Conservation (phyloP, 2,888 invertebrate species). For the Lycia hirtaria region DNA sequence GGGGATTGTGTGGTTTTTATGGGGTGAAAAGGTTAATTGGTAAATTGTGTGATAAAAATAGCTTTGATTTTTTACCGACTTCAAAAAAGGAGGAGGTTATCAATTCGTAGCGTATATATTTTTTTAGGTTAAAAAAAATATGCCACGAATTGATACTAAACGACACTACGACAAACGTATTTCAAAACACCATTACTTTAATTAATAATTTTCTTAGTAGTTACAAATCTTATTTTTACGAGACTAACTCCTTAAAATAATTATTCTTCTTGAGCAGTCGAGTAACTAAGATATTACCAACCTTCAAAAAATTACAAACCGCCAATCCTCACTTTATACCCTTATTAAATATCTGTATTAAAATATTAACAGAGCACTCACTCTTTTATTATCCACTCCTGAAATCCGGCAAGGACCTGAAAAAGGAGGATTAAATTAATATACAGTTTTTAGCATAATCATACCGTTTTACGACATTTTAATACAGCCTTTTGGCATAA, state of each 20-base stretch:
- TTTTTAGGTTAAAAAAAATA: too few relatives aligned
- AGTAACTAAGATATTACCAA: neutral
- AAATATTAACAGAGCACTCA: conserved; percentile 42
- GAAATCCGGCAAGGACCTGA: conserved; percentile 44
- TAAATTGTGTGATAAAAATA: too few relatives aligned
- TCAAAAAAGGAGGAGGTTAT: too few relatives aligned
- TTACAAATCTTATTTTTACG: too few relatives aligned
- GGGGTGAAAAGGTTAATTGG: neutral
- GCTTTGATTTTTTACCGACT: too few relatives aligned
- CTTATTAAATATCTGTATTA: conserved; percentile 27
- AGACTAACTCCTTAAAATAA: too few relatives aligned
- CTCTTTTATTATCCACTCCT: conserved; percentile 41
- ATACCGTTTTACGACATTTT: conserved; percentile 19
- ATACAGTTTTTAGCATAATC: conserved; percentile 33
- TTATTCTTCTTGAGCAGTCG: too few relatives aligned
- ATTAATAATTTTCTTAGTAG: too few relatives aligned
- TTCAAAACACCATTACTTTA: too few relatives aligned
- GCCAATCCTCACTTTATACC: neutral
- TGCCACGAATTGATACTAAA: too few relatives aligned
- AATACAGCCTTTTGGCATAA: conserved; percentile 16
- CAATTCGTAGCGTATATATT: too few relatives aligned
- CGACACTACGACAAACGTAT: too few relatives aligned
- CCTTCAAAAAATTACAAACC: neutral
- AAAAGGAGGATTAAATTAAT: conserved; percentile 43
- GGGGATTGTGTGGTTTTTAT: conserved; percentile 2